These are phyloP conservation scores for Ctenicera cuprea DNA, from an alignment of 2,888 invertebrate genomes.

Conservation along the genomic window DNA sequence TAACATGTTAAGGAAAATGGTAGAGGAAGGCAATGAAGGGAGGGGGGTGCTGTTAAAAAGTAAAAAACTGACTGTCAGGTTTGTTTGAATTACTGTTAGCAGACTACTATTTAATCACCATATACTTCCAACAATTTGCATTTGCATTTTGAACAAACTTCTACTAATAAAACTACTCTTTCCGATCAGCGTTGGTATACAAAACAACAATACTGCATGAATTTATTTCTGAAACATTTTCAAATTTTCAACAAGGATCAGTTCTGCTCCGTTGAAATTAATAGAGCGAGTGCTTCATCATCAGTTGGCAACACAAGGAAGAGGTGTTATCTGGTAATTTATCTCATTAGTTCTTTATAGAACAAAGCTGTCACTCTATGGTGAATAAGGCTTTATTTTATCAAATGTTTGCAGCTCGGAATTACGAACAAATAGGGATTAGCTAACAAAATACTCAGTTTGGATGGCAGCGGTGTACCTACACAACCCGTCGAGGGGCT, in stretches of 20 bases:
- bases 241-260: background rate
- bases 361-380: constrained; percentile 42
- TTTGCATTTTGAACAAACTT: too few relatives aligned
- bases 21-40: too few relatives aligned
- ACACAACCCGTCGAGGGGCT: constrained; percentile 35
- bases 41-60: too few relatives aligned
- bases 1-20: too few relatives aligned
- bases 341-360: constrained; percentile 32
- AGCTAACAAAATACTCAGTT: constrained; percentile 45
- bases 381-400: constrained; percentile 47
- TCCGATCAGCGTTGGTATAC: too few relatives aligned
- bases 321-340: constrained; percentile 7
- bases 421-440: constrained; percentile 48
- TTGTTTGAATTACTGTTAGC: too few relatives aligned
- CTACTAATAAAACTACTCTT: too few relatives aligned
- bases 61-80: too few relatives aligned
- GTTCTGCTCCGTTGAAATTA: background rate
- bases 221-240: background rate
- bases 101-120: too few relatives aligned
- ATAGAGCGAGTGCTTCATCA: background rate
- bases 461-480: constrained; percentile 43
- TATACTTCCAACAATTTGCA: too few relatives aligned
- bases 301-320: constrained; percentile 2
- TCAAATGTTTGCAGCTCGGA: constrained; percentile 47
- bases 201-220: too few relatives aligned